Base-by-base conservation (phyloP, 2,888 invertebrate genomes). In the Galerucella pusilla region DNA sequence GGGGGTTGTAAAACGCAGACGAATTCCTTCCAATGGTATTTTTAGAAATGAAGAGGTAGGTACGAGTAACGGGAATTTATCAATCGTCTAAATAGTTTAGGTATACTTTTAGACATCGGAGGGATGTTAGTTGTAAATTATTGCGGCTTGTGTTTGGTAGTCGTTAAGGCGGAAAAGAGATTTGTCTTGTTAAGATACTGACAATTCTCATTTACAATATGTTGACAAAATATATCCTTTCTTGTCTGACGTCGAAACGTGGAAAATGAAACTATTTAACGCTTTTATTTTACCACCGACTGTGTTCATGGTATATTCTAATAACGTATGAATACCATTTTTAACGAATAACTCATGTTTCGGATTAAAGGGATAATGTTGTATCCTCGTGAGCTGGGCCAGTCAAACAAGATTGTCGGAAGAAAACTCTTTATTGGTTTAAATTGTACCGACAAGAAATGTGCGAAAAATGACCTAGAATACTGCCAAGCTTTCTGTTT, bases 1-100 rank as follows among this genome's bases (percentile, higher is more conserved):
- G 35, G 61, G 63, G 70, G 70, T 70, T 52, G 70, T 70, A 54
- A 52, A 70, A 70, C 54, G 64, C 63, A 64, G 64, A 70, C 70
- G 14, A 35, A 64, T 49, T 49, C 59, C 57, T 49, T 49, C 59
- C 57, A 46, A 16, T 46, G 69, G 59, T 70, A 70, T 70, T 70
- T 70, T 70, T 70, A 61, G 60, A 70, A 67, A 46, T 68, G 68
- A 72, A 75, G 71, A 76, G 75, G 64, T 64, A 64, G 7, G 61
- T 10, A 1, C 1, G 6, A n/a, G 54, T 54, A 14, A 60, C 60
- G 28, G 28, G 28, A 60, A 28, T 60, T 60, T 45, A 64, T 64
- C 64, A 64, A 64, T 64, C 64, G 64, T 64, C 64, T 64, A 64
- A 64, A 64, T 64, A 42, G 64, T 42, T 64, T 42, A 42, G 35